Evolutionary conservation across 2,888 invertebrate species (phyloP).

Genomic region (Gibbula magus): DNA sequence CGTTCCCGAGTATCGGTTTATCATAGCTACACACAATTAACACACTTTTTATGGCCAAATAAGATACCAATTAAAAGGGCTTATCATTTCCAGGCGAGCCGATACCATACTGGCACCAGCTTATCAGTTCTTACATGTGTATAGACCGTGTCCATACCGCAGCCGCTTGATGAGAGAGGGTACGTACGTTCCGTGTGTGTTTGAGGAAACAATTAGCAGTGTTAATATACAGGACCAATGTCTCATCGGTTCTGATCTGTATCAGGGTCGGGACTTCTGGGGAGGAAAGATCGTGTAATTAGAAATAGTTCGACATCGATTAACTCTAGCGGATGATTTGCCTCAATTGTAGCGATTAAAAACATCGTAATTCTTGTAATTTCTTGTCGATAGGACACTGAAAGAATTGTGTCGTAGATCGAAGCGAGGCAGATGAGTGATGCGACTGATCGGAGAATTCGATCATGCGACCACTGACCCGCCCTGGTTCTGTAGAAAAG

Average conservation of each 20-base stretch:
- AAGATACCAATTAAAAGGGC: conserved; percentile 12
- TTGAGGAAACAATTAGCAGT: too few species aligned
- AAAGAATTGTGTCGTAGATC: not conserved
- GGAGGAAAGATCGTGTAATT: not conserved
- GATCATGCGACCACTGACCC: not conserved
- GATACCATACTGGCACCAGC: not conserved
- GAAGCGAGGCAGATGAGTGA: conserved; percentile 14
- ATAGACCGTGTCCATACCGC: not conserved
- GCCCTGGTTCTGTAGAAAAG: not conserved
- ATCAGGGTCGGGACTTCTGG: too few species aligned
- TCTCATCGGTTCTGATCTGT: not conserved
- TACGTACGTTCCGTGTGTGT: too few species aligned
- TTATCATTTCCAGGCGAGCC: not conserved
- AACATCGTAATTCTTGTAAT: conserved; percentile 23
- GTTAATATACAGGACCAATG: too few species aligned
- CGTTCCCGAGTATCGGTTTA: not conserved
- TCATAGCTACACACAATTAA: not conserved
- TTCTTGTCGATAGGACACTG: not conserved
- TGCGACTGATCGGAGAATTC: not conserved
- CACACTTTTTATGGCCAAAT: not conserved
- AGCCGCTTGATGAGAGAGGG: too few species aligned
- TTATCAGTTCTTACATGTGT: too few species aligned
- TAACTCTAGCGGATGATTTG: not conserved
- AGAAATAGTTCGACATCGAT: not conserved
- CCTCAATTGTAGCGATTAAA: conserved; percentile 11